Conservation (phyloP, 2,888 invertebrate genomes). For the Calliscelio sp. region DNA sequence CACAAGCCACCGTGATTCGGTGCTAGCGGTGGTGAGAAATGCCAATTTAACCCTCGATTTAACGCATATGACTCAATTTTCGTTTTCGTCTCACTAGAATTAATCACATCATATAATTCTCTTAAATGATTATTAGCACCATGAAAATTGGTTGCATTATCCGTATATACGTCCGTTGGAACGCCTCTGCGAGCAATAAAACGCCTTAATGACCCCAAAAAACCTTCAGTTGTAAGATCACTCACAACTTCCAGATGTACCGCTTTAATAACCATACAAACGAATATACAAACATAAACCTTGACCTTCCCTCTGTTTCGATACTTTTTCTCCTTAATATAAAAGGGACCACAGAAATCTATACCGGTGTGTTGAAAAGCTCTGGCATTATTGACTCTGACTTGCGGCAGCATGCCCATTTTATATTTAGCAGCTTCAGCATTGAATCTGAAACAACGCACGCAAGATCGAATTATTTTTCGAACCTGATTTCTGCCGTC, state of each 20-base stretch:
- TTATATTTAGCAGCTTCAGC: slow-evolving; percentile 7
- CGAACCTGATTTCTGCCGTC: slow-evolving; percentile 57
- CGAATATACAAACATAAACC: slow-evolving; percentile 55
- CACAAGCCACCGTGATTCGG: no score
- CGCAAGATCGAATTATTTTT: slow-evolving; percentile 54
- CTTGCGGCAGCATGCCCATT: slow-evolving; percentile 2
- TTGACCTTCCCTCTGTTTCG: slow-evolving; percentile 61
- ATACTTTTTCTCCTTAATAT: slow-evolving; percentile 55
- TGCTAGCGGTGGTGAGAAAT: no score
- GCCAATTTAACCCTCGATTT: no score
- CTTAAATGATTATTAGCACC: slow-evolving; percentile 69
- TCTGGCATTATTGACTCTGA: not conserved
- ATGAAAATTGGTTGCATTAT: slow-evolving; percentile 72
- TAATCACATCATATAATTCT: slow-evolving; percentile 38
- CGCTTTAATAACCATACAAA: slow-evolving; percentile 48
- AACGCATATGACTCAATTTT: no score
- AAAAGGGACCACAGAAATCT: slow-evolving; percentile 22
- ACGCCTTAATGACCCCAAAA: slow-evolving; percentile 64
- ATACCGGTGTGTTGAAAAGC: not conserved
- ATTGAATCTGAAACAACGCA: slow-evolving; percentile 41
- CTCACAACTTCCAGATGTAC: slow-evolving; percentile 67
- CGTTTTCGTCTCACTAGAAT: no score
- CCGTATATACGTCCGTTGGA: slow-evolving; percentile 55
- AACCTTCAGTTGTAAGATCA: slow-evolving; percentile 68
- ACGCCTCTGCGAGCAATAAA: slow-evolving; percentile 53